These are phyloP conservation scores for Volucella inanis DNA, from an alignment of 2,888 invertebrate genomes.

Conservation along the genomic window DNA sequence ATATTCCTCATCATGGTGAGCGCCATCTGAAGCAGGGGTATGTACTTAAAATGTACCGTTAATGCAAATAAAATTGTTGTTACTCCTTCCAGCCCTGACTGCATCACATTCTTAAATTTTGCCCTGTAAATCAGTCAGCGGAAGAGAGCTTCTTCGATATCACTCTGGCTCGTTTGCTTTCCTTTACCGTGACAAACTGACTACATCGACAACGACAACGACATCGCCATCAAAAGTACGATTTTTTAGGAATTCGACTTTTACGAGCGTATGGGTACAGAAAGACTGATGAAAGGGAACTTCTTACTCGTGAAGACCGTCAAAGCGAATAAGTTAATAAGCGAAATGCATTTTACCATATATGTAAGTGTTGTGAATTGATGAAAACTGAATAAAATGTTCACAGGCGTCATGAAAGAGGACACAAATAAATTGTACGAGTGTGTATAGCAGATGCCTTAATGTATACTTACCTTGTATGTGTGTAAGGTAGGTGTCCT, in stretches of 20 bases:
- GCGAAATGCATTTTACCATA: constrained; percentile 62
- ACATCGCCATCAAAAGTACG: not conserved
- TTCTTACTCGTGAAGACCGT: not conserved
- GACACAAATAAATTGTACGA: too few species aligned
- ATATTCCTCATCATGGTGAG: too few species aligned
- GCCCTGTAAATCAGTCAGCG: constrained; percentile 35
- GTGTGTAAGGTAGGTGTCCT: constrained; percentile 82
- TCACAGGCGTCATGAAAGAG: too few species aligned
- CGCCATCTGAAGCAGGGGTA: too few species aligned
- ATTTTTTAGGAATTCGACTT: constrained; percentile 13
- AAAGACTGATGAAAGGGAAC: not conserved
- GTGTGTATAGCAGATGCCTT: constrained; percentile 45
- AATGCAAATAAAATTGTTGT: constrained; percentile 20
- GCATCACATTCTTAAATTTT: constrained; percentile 35
- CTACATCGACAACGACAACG: not conserved
- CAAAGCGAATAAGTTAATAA: constrained; percentile 62
- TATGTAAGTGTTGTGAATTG: not conserved
- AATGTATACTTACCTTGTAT: constrained; percentile 80
- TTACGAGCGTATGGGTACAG: not conserved
- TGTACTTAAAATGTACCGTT: constrained; percentile 26
- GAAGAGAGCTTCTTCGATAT: constrained; percentile 54
- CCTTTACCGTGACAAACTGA: not conserved
- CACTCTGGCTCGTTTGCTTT: constrained; percentile 42
- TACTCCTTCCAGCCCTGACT: constrained; percentile 20
- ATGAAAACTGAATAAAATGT: not conserved